Conservation (phyloP, 2,888 invertebrate species). For the Clusia tigrina region DNA sequence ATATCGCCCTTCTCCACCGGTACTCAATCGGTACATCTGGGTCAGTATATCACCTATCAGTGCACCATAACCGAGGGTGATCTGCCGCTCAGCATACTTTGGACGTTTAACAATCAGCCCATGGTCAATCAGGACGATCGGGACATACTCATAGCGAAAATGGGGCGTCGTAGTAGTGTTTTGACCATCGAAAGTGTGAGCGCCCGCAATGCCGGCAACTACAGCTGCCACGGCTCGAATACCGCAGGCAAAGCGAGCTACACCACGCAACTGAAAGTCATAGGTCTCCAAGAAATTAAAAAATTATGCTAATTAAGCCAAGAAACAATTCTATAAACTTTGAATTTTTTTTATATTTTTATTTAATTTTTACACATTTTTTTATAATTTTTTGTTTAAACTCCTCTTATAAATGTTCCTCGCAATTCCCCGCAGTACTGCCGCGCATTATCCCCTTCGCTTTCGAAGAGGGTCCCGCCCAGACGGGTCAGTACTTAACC, state of each 20-base stretch:
- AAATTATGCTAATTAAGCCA: neutral
- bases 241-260: conserved; percentile 74
- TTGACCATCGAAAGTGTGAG: conserved; percentile 76
- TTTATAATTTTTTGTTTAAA: conserved; percentile 29
- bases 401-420: conserved; percentile 30
- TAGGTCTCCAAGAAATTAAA: conserved; percentile 67
- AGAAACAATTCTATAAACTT: no score
- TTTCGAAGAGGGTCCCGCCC: conserved; percentile 79
- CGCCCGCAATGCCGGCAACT: conserved; percentile 76
- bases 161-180: conserved; percentile 74
- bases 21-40: conserved; percentile 70
- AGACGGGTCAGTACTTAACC: conserved; percentile 74
- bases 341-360: conserved; percentile 23
- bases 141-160: conserved; percentile 68
- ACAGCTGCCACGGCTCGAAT: conserved; percentile 78
- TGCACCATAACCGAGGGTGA: conserved; percentile 73
- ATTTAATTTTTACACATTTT: conserved; percentile 24
- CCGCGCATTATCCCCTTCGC: conserved; percentile 84
- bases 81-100: conserved; percentile 71
- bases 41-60: conserved; percentile 70
- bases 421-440: conserved; percentile 66
- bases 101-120: conserved; percentile 67
- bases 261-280: conserved; percentile 75
- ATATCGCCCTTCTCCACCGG: conserved; percentile 69
- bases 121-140: conserved; percentile 57